Conservation (phyloP, 2,113 vertebrate species). For the Mustela nigripes region DNA sequence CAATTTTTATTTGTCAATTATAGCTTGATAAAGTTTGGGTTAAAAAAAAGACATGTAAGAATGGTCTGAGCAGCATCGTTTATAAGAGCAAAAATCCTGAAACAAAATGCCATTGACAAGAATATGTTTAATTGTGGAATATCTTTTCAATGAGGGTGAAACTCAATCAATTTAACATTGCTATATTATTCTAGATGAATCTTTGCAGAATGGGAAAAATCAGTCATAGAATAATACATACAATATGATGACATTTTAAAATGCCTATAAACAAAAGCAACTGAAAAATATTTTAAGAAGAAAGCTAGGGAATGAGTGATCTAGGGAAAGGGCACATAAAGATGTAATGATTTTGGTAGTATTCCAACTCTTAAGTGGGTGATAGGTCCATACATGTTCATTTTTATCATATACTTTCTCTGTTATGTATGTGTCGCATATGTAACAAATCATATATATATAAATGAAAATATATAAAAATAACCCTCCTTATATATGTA, state of each 20-base stretch:
- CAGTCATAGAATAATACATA: background rate
- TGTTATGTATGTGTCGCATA: background rate
- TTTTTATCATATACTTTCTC: background rate
- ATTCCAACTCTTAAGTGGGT: background rate
- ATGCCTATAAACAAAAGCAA: background rate
- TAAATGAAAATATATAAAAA: background rate
- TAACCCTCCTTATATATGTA: background rate
- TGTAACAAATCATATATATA: background rate
- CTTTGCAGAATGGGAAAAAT: background rate
- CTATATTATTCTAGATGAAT: background rate
- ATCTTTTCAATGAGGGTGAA: background rate
- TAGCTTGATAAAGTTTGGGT: background rate
- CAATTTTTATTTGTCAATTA: background rate
- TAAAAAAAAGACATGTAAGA: background rate
- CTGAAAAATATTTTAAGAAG: background rate
- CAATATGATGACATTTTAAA: background rate
- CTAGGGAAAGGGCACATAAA: background rate
- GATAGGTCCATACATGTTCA: too few species aligned
- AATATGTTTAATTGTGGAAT: background rate
- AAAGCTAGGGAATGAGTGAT: background rate
- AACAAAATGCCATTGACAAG: background rate
- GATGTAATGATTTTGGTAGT: background rate
- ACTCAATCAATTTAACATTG: background rate
- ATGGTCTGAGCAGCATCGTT: background rate
- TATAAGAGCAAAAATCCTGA: conserved; percentile 13